These are phyloP conservation scores for Chalcosyrphus nemorum DNA, from an alignment of 2,888 invertebrate species.

Conservation along the genomic window DNA sequence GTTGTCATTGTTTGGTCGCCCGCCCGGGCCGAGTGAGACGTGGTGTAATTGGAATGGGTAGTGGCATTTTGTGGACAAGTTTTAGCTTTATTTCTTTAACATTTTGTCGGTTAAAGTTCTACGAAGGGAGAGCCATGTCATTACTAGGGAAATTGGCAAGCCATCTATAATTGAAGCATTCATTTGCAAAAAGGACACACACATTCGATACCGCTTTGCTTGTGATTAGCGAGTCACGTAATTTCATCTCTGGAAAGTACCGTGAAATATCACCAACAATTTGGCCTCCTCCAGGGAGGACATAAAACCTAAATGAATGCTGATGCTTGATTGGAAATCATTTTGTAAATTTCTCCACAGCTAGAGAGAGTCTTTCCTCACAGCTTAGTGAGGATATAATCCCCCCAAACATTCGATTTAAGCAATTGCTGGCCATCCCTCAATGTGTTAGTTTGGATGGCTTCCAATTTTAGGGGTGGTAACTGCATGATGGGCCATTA, in stretches of 20 bases:
- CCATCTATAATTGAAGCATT: too few relatives aligned
- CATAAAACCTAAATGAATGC: slow-evolving; percentile 38
- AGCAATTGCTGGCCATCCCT: neutral
- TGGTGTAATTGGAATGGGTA: neutral
- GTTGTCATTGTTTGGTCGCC: slow-evolving; percentile 48
- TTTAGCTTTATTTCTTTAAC: neutral
- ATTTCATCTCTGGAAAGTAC: slow-evolving; percentile 41
- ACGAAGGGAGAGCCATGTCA: too few relatives aligned
- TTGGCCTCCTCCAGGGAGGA: neutral
- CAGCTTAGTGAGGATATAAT: slow-evolving; percentile 45
- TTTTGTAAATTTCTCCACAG: slow-evolving; percentile 37
- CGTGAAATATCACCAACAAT: slow-evolving; percentile 44
- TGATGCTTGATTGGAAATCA: slow-evolving; percentile 42
- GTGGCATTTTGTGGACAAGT: slow-evolving; percentile 7
- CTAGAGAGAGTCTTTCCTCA: too few relatives aligned
- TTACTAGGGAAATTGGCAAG: too few relatives aligned
- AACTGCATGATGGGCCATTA: slow-evolving; percentile 2
- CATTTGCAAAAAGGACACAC: neutral
- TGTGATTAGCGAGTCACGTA: slow-evolving; percentile 27
- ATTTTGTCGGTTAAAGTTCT: too few relatives aligned
- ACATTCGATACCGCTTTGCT: neutral
- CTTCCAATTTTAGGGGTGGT: slow-evolving; percentile 13
- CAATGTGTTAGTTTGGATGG: slow-evolving; percentile 2
- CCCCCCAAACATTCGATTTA: neutral
- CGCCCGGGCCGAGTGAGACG: neutral